phyloP scores from a whole-genome alignment of 2,797 vertebrate species.

The Leuciscus waleckii region DNA sequence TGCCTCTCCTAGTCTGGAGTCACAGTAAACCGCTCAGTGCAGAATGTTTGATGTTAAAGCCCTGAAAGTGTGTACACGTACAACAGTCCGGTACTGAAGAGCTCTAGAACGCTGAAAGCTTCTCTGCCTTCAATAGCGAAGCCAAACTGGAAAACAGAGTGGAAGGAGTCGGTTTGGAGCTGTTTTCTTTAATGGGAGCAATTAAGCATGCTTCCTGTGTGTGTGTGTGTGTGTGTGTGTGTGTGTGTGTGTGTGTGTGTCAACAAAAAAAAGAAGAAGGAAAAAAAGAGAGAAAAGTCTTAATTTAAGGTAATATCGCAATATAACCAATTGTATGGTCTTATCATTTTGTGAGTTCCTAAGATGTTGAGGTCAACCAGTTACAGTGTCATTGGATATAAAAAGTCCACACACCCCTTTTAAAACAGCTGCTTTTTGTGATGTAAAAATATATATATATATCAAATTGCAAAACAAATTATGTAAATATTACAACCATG shows the following conservation, averaged over 20 bases:
- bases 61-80: constrained; percentile 1
- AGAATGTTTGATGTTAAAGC: constrained; percentile 4
- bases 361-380: neutral
- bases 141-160: constrained; percentile 35
- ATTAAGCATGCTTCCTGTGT: constrained; percentile 61
- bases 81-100: neutral
- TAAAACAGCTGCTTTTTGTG: neutral
- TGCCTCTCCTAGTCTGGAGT: neutral
- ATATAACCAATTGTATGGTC: neutral
- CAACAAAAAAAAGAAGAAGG: neutral
- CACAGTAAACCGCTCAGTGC: neutral
- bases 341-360: neutral
- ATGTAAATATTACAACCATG: neutral
- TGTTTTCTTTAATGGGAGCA: constrained; percentile 52
- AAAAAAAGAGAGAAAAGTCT: neutral
- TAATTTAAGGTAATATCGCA: neutral
- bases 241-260: neutral
- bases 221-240: neutral
- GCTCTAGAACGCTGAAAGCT: neutral
- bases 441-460: neutral
- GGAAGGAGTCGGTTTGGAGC: constrained; percentile 42
- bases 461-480: no score
- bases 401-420: neutral
- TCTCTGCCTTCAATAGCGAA: constrained; percentile 12
- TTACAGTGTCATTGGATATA: neutral